Evolutionary conservation across 2,797 vertebrate genomes (phyloP).

Genomic region (Momotus momota): DNA sequence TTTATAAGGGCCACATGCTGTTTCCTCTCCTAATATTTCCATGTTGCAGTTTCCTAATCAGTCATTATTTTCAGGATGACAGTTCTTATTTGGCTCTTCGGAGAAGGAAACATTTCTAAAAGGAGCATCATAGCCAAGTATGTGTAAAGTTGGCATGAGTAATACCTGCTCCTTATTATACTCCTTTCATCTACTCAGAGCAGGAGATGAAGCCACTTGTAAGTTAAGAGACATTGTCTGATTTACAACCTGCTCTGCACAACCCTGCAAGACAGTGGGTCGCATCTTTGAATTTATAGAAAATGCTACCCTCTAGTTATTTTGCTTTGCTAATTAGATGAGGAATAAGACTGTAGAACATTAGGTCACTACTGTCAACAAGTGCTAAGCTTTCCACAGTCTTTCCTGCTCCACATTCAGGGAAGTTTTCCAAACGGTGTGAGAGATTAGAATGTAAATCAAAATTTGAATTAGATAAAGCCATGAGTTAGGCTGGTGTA

Average conservation of each 20-base stretch:
- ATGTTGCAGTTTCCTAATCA: not conserved
- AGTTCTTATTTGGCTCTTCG: not conserved
- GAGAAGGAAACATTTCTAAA: not conserved
- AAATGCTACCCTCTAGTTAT: not conserved
- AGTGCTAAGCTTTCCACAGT: not conserved
- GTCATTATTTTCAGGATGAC: not conserved
- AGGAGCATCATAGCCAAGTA: not conserved
- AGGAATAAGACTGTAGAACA: not conserved
- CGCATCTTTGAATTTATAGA: not conserved
- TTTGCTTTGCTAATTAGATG: not conserved
- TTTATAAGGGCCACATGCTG: not conserved
- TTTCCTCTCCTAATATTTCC: constrained; percentile 2
- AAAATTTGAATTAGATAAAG: not conserved
- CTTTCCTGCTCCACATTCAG: not conserved
- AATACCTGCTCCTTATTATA: not conserved
- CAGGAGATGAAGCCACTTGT: not conserved
- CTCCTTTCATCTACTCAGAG: not conserved
- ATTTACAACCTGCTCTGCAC: not conserved
- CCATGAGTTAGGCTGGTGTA: not conserved
- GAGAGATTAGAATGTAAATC: not conserved
- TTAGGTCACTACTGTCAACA: not conserved
- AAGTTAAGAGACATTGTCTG: not conserved
- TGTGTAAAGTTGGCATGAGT: not conserved
- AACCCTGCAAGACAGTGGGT: not conserved
- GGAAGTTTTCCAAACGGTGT: not conserved